Evolutionary conservation across 2,797 vertebrate genomes (phyloP).

Genomic region (Melanotaenia parkinsoni): DNA sequence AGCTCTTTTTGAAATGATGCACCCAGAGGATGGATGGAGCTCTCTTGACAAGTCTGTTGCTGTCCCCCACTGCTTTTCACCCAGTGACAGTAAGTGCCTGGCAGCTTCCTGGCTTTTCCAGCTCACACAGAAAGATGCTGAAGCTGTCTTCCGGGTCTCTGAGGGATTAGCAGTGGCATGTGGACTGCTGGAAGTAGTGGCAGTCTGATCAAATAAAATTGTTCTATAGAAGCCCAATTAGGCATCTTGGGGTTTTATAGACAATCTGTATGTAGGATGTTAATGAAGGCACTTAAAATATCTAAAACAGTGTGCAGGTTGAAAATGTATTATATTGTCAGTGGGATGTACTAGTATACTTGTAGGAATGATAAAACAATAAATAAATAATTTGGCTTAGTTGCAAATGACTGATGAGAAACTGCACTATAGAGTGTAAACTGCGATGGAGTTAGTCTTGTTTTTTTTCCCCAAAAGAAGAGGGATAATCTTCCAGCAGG

Average conservation of each 20-base stretch:
- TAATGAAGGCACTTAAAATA: slow-evolving; percentile 7
- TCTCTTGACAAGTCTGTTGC: slow-evolving; percentile 28
- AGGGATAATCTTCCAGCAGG: slow-evolving; percentile 20
- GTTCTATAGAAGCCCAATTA: neutral
- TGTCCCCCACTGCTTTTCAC: slow-evolving; percentile 34
- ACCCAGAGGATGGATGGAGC: slow-evolving; percentile 31
- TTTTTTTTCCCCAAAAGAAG: slow-evolving; percentile 25
- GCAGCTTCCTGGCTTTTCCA: slow-evolving; percentile 47
- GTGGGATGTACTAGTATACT: neutral
- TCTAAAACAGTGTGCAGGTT: neutral
- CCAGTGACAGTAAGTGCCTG: slow-evolving; percentile 40
- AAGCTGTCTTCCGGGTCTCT: slow-evolving; percentile 53
- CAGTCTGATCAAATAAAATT: slow-evolving; percentile 21
- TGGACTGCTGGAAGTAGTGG: slow-evolving; percentile 48
- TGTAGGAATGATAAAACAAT: slow-evolving; percentile 19
- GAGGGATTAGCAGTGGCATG: slow-evolving; percentile 60
- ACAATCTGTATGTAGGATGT: neutral
- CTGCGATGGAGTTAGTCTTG: slow-evolving; percentile 27
- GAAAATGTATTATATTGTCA: neutral
- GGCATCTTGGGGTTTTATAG: neutral
- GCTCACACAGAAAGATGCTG: slow-evolving; percentile 53
- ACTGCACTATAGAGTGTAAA: slow-evolving; percentile 41
- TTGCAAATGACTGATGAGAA: slow-evolving; percentile 51
- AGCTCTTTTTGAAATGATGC: slow-evolving; percentile 19
- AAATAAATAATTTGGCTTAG: slow-evolving; percentile 37